Conservation (phyloP, 2,888 invertebrate genomes). For the Dendrolimus houi region DNA sequence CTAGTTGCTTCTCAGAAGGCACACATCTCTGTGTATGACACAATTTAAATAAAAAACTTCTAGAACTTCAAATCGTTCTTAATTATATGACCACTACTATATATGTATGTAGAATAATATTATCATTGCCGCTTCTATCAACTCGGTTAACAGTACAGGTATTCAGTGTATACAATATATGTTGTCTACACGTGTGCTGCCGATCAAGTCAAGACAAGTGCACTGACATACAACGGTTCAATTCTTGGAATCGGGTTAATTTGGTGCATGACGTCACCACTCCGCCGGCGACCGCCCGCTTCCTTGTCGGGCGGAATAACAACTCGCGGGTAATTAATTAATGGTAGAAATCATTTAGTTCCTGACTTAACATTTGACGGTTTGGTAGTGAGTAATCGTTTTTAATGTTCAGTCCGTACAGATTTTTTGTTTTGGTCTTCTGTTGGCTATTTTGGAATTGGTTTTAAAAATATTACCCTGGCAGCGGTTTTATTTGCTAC, state of each 20-base stretch:
- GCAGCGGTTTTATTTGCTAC: too few relatives aligned
- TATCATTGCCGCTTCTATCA: too few relatives aligned
- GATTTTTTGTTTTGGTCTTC: neutral
- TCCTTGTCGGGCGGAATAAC: constrained; percentile 41
- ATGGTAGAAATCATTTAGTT: constrained; percentile 30
- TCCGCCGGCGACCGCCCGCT: constrained; percentile 26
- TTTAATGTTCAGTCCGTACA: neutral
- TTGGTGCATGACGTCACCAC: constrained; percentile 59
- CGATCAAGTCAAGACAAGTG: constrained; percentile 61
- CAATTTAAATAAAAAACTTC: too few relatives aligned
- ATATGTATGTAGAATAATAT: too few relatives aligned
- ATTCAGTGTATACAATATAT: constrained; percentile 18
- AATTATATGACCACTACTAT: too few relatives aligned
- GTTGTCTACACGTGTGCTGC: constrained; percentile 52
- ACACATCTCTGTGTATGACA: too few relatives aligned
- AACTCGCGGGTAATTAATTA: constrained; percentile 34
- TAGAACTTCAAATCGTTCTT: too few relatives aligned
- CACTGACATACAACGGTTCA: constrained; percentile 56
- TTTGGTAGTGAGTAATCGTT: constrained; percentile 20
- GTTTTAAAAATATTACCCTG: too few relatives aligned
- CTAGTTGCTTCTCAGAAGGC: too few relatives aligned
- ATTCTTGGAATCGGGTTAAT: constrained; percentile 68
- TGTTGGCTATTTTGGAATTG: neutral
- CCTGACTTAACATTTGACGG: constrained; percentile 21
- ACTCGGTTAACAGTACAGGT: constrained; percentile 9